phyloP scores from a whole-genome alignment of 2,113 vertebrate genomes.

The Lophochroa leadbeateri region DNA sequence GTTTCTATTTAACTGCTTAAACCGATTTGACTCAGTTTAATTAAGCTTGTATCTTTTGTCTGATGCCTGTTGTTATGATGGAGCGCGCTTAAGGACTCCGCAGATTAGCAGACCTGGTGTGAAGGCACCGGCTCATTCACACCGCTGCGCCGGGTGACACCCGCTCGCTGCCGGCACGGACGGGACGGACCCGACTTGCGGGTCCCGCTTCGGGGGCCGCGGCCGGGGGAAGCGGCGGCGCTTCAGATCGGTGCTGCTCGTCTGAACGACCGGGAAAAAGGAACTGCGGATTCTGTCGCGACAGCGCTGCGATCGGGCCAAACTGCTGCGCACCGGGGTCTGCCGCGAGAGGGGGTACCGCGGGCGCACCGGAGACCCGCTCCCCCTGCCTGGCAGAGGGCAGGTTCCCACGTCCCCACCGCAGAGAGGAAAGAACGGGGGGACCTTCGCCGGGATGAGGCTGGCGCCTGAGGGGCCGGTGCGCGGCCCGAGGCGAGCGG shows the following conservation, averaged over 20 bases:
- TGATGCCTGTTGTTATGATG: not conserved
- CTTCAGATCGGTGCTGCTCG: not conserved
- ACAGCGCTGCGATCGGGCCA: not conserved
- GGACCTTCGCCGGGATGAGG: not conserved
- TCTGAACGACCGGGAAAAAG: not conserved
- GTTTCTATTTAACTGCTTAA: not conserved
- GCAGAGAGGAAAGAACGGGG: no score
- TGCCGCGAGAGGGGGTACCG: not conserved
- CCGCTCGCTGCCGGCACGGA: not conserved
- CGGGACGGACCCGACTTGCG: not conserved
- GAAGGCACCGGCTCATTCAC: slow-evolving; percentile 59
- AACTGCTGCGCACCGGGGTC: not conserved
- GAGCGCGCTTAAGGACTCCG: not conserved
- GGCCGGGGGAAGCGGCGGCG: not conserved
- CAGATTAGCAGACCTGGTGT: not conserved
- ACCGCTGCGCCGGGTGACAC: slow-evolving; percentile 36
- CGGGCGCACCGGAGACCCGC: no score
- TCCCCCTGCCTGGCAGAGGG: not conserved
- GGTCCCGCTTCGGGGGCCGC: not conserved
- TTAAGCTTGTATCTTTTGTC: not conserved
- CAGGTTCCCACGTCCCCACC: not conserved
- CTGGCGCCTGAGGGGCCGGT: not conserved
- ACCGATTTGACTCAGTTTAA: not conserved
- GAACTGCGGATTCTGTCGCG: not conserved
- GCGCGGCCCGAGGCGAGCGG: not conserved